phyloP scores from a whole-genome alignment of 2,797 vertebrate genomes.

The Leptatherina wallacei region DNA sequence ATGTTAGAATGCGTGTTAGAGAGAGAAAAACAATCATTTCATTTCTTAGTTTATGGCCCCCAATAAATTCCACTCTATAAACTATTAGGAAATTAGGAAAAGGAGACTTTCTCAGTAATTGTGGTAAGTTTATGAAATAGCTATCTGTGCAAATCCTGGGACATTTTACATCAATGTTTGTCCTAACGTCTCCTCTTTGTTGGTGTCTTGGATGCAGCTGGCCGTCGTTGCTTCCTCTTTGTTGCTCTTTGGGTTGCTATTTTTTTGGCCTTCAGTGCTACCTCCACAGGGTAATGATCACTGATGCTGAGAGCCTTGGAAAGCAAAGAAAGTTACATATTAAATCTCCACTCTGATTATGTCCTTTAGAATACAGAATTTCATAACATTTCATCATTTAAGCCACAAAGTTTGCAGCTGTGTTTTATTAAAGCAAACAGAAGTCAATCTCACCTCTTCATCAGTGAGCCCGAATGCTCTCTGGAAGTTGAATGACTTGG shows the following conservation, averaged over 20 bases:
- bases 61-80: no score
- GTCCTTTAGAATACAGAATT: neutral
- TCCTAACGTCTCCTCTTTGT: conserved; percentile 16
- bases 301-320: conserved; percentile 72
- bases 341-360: neutral
- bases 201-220: neutral
- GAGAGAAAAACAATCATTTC: no score
- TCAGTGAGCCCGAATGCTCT: conserved; percentile 59
- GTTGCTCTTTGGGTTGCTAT: neutral
- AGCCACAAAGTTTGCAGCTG: neutral
- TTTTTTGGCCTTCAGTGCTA: conserved; percentile 53
- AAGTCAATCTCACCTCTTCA: conserved; percentile 57
- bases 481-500: conserved; percentile 80
- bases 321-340: neutral
- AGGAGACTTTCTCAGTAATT: no score
- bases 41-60: no score
- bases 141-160: no score
- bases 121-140: neutral
- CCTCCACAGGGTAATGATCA: conserved; percentile 83
- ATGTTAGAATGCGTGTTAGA: no score
- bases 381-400: neutral
- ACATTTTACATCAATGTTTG: neutral
- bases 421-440: neutral
- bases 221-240: neutral
- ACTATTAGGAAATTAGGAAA: no score